These are phyloP conservation scores for Metridium senile DNA, from an alignment of 92 coral and sea anemone species.

Conservation along the genomic window DNA sequence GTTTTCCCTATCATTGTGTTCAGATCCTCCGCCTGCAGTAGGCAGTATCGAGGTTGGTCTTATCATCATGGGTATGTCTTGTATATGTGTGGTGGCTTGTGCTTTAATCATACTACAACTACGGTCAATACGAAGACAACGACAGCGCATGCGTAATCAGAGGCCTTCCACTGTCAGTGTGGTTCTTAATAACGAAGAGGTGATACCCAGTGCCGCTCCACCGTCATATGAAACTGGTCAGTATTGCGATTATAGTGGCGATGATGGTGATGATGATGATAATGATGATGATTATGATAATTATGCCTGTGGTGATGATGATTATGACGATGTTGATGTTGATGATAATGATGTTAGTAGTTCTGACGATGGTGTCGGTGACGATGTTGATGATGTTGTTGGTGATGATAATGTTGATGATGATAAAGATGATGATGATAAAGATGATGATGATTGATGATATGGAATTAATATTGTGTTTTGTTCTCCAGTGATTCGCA, in stretches of 20 bases:
- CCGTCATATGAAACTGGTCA: constrained; percentile 88
- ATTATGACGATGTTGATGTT: background rate
- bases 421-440: background rate
- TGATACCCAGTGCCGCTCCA: constrained; percentile 43
- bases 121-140: constrained; percentile 55
- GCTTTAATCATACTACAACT: constrained; percentile 71
- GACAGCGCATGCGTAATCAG: constrained; percentile 69
- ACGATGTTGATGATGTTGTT: background rate
- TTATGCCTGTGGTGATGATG: background rate
- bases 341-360: too few species aligned
- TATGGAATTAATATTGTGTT: background rate
- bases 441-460: background rate
- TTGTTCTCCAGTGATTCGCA: constrained; percentile 59
- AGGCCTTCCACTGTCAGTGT: constrained; percentile 35
- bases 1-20: too few species aligned
- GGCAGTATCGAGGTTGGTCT: constrained; percentile 74
- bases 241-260: background rate
- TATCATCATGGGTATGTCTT: constrained; percentile 71
- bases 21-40: constrained; percentile 27
- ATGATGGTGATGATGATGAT: background rate
- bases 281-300: background rate
- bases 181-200: constrained; percentile 6
- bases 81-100: constrained; percentile 73
- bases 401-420: background rate
- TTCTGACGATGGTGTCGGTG: background rate